Percentiles rank a stretch among this genome's conserved stretches.
Conservation (phyloP, 2,797 vertebrate genomes). For the Crocidura indochinensis region DNA sequence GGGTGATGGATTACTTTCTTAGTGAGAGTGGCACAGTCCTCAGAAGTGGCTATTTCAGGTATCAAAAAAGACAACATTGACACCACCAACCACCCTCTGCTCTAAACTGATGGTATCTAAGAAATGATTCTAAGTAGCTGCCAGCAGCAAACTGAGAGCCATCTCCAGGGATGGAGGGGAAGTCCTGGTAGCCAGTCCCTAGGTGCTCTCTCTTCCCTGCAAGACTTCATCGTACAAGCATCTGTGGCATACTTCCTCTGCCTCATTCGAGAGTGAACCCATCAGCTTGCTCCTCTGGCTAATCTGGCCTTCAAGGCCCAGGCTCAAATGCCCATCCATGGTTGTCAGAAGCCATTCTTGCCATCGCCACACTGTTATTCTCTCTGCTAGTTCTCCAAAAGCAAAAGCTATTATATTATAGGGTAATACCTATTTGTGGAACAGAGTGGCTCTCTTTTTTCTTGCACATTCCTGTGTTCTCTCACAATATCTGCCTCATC, state of each 20-base stretch:
- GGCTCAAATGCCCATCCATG: too few relatives aligned
- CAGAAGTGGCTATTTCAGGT: not conserved
- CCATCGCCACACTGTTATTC: not conserved
- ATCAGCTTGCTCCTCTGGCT: not conserved
- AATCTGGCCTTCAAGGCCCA: not conserved
- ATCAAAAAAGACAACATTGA: not conserved
- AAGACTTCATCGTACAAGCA: not conserved
- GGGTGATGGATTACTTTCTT: not conserved
- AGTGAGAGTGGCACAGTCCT: not conserved
- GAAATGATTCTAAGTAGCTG: not conserved
- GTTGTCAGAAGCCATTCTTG: too few relatives aligned
- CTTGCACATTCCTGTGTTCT: not conserved
- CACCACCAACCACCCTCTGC: not conserved
- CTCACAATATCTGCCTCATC: not conserved
- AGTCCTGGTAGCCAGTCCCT: not conserved
- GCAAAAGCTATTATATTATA: not conserved
- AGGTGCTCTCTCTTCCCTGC: not conserved
- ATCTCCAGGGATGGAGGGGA: not conserved
- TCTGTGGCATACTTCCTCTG: not conserved
- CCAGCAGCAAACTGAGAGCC: not conserved
- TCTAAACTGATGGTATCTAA: not conserved
- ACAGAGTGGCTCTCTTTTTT: not conserved
- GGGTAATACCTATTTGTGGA: not conserved
- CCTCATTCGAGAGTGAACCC: not conserved
- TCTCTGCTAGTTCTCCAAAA: not conserved